Conservation (phyloP, 2,888 invertebrate species). For the Drosophila kanekoi region DNA sequence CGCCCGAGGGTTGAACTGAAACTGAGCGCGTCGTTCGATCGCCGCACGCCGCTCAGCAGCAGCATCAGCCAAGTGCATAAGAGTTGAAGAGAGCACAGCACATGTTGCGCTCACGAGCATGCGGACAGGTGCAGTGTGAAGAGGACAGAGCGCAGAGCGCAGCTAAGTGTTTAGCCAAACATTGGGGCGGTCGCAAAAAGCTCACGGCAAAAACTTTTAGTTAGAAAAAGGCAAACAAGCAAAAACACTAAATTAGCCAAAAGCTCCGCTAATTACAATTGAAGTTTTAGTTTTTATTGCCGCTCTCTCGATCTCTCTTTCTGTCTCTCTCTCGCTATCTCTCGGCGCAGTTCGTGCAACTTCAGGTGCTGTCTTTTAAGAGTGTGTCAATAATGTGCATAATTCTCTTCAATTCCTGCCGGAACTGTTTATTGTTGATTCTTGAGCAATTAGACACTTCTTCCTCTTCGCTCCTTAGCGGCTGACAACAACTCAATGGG, state of each 20-base stretch:
- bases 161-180: constrained; percentile 43
- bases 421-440: constrained; percentile 41
- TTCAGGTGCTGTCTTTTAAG: constrained; percentile 29
- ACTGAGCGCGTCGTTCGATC: constrained; percentile 56
- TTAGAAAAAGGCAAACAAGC: constrained; percentile 5
- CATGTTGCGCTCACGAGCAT: constrained; percentile 14
- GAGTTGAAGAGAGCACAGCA: constrained; percentile 21
- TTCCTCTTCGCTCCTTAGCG: constrained; percentile 1
- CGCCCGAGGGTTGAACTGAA: constrained; percentile 76
- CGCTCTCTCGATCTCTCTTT: background rate
- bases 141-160: constrained; percentile 17
- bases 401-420: constrained; percentile 31
- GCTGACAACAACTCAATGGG: constrained; percentile 37
- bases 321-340: background rate
- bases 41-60: constrained; percentile 15
- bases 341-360: constrained; percentile 49
- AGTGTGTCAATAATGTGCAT: constrained; percentile 13
- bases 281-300: constrained; percentile 23
- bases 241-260: constrained; percentile 9
- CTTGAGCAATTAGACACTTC: constrained; percentile 26
- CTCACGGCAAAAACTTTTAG: constrained; percentile 33
- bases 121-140: constrained; percentile 45
- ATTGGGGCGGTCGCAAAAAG: constrained; percentile 29
- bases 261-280: constrained; percentile 27
- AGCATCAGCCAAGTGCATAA: constrained; percentile 28